Evolutionary conservation across 2,888 invertebrate species (phyloP).

Genomic region (Lasioglossum malachurum): DNA sequence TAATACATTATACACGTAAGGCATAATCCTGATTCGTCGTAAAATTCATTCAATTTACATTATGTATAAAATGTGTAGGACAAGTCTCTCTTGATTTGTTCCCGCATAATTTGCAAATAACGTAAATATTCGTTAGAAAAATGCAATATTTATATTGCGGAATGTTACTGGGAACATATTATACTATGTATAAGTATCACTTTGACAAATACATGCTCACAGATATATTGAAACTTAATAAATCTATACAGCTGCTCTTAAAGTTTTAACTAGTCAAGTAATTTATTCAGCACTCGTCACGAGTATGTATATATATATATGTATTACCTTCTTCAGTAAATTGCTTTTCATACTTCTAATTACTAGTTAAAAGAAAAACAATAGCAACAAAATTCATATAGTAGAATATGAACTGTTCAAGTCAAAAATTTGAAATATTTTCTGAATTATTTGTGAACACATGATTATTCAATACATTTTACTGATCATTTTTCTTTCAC

Average conservation of each 20-base stretch:
- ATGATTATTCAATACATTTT: constrained; percentile 50
- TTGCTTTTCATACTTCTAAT: constrained; percentile 17
- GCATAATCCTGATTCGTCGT: constrained; percentile 67
- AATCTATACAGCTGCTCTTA: constrained; percentile 49
- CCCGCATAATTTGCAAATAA: constrained; percentile 58
- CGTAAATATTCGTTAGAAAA: constrained; percentile 51
- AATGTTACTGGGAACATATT: constrained; percentile 61
- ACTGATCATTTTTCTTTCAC: constrained; percentile 34
- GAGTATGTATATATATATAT: constrained; percentile 12
- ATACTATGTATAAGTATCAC: constrained; percentile 34
- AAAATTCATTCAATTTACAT: constrained; percentile 67
- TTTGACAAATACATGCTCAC: constrained; percentile 42
- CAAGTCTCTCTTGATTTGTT: constrained; percentile 61
- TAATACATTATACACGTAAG: constrained; percentile 68
- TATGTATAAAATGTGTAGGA: constrained; percentile 70
- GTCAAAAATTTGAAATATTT: constrained; percentile 32
- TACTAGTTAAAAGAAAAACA: constrained; percentile 10
- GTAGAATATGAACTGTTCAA: constrained; percentile 27
- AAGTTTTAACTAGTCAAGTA: constrained; percentile 32
- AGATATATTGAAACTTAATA: constrained; percentile 52
- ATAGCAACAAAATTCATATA: constrained; percentile 27
- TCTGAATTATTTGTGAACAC: constrained; percentile 51
- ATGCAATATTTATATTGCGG: constrained; percentile 49
- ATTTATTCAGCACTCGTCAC: constrained; percentile 26
- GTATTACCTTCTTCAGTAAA: constrained; percentile 21